Conservation (phyloP, 2,113 vertebrate genomes). For the Drymodes brunneopygia region DNA sequence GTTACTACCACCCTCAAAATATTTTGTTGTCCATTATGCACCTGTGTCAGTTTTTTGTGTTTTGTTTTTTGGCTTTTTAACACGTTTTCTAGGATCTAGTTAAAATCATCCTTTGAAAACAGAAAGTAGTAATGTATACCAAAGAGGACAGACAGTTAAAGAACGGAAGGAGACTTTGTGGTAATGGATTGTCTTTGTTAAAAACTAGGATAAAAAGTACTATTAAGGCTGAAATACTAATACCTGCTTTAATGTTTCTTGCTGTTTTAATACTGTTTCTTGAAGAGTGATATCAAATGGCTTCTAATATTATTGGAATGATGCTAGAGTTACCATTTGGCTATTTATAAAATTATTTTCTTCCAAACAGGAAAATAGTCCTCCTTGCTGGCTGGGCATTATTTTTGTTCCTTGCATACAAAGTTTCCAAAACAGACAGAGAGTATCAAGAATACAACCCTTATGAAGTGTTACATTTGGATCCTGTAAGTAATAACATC, state of each 20-base stretch:
- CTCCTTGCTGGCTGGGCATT: constrained; percentile 96
- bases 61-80: neutral
- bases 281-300: neutral
- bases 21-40: neutral
- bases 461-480: constrained; percentile 92
- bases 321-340: neutral
- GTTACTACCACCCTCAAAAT: neutral
- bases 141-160: neutral
- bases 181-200: neutral
- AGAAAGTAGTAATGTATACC: neutral
- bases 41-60: neutral
- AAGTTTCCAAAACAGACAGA: constrained; percentile 96
- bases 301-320: neutral
- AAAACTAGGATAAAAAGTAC: neutral
- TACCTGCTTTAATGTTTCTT: neutral
- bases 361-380: constrained; percentile 85
- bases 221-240: neutral
- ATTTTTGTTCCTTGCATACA: constrained; percentile 94
- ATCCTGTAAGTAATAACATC: constrained; percentile 82
- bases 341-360: constrained; percentile 31
- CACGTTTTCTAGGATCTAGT: neutral
- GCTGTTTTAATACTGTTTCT: neutral
- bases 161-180: neutral
- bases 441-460: constrained; percentile 99
- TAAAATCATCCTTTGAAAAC: neutral